Conservation (phyloP, 2,888 invertebrate genomes). For the Acutogordius australiensis region DNA sequence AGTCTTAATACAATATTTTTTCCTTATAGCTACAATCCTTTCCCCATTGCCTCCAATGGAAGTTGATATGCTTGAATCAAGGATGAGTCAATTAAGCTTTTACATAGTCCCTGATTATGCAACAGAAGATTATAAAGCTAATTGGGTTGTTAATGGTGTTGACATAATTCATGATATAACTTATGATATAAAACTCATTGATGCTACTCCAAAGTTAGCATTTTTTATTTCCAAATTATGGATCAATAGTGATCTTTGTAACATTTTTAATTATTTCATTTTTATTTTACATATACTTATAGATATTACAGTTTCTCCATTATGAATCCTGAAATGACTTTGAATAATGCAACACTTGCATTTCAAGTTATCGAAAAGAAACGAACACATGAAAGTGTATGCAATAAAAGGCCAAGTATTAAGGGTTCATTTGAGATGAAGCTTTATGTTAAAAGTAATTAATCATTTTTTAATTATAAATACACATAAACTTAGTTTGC, state of each 20-base stretch:
- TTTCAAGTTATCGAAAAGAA: neutral
- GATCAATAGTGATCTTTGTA: no score
- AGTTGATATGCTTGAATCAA: neutral
- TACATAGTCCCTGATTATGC: neutral
- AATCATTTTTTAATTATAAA: no score
- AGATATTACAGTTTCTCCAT: neutral
- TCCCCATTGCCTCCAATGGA: neutral
- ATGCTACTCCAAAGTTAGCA: no score
- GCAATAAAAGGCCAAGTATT: neutral
- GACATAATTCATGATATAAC: no score
- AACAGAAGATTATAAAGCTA: neutral
- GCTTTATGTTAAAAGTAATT: neutral
- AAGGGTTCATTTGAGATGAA: neutral
- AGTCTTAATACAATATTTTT: no score
- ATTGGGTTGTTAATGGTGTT: neutral
- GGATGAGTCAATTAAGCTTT: neutral
- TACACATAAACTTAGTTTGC: no score
- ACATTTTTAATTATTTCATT: no score
- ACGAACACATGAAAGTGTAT: neutral
- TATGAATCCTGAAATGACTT: neutral
- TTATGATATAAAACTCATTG: no score
- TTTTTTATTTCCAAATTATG: no score
- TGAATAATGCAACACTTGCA: neutral
- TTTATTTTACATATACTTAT: no score
- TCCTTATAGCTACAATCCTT: neutral